Evolutionary conservation across 2,888 invertebrate species (phyloP).

Genomic region (Watsonalla cultraria): DNA sequence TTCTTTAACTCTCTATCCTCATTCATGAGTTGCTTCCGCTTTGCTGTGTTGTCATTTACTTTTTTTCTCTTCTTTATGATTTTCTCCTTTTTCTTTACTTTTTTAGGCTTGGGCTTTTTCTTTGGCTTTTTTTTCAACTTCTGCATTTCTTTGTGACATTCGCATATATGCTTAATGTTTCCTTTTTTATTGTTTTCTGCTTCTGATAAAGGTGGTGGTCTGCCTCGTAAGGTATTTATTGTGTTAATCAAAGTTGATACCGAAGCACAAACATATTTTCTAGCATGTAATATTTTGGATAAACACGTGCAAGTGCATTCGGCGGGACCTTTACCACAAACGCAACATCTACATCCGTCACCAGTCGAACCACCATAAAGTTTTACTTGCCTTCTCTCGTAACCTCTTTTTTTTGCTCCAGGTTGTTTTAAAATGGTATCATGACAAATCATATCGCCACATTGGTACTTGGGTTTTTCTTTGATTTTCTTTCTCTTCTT

Average conservation of each 20-base stretch:
- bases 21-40: conserved; percentile 3
- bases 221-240: neutral
- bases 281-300: neutral
- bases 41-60: conserved; percentile 2
- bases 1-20: conserved; percentile 7
- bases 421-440: neutral
- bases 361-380: neutral
- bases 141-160: conserved; percentile 1
- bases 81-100: neutral
- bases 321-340: conserved; percentile 3
- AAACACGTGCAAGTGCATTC: conserved; percentile 1
- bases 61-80: conserved; percentile 5
- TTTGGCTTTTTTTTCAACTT: neutral
- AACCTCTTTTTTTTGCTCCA: neutral
- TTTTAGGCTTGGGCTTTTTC: conserved; percentile 2
- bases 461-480: neutral
- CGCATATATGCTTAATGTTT: neutral
- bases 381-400: neutral
- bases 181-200: neutral
- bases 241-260: neutral
- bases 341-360: conserved; percentile 5
- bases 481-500: neutral
- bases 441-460: neutral
- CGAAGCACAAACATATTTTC: conserved; percentile 6
- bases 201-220: neutral